Evolutionary conservation across 1,140 invertebrate species (phyloP).

Genomic region (Sarcophaga bullata): DNA sequence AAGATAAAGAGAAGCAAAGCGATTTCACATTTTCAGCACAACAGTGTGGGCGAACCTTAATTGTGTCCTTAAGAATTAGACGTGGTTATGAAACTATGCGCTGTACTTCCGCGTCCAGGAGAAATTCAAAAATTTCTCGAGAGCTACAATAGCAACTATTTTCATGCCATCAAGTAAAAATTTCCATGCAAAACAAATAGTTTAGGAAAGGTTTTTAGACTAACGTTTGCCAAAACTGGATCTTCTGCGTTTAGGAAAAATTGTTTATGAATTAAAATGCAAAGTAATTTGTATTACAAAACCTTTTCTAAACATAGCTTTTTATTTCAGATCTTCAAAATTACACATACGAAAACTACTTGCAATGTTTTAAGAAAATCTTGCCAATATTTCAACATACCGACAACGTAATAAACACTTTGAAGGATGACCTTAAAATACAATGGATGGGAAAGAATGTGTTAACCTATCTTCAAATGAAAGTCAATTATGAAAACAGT

Average conservation of each 20-base stretch:
- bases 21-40: too few relatives aligned
- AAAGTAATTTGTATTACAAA: background rate
- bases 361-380: background rate
- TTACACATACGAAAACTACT: slow-evolving; percentile 29
- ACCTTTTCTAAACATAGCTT: background rate
- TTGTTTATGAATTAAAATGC: background rate
- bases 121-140: too few relatives aligned
- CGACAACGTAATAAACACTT: background rate
- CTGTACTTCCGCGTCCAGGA: too few relatives aligned
- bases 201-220: too few relatives aligned
- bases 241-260: background rate
- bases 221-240: too few relatives aligned
- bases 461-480: background rate
- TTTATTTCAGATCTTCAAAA: background rate
- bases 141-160: too few relatives aligned
- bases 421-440: slow-evolving; percentile 1
- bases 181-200: too few relatives aligned
- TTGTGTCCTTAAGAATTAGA: too few relatives aligned
- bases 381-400: slow-evolving; percentile 30
- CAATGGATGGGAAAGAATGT: slow-evolving; percentile 41
- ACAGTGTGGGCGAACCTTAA: too few relatives aligned
- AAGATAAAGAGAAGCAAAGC: too few relatives aligned
- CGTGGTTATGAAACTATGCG: too few relatives aligned
- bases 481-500: background rate
- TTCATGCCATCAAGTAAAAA: too few relatives aligned